A percentile compares a stretch with the other conserved stretches of the same genome.
These are phyloP conservation scores for Tragopan temminckii DNA, from an alignment of 2,797 vertebrate genomes.

Conservation along the genomic window DNA sequence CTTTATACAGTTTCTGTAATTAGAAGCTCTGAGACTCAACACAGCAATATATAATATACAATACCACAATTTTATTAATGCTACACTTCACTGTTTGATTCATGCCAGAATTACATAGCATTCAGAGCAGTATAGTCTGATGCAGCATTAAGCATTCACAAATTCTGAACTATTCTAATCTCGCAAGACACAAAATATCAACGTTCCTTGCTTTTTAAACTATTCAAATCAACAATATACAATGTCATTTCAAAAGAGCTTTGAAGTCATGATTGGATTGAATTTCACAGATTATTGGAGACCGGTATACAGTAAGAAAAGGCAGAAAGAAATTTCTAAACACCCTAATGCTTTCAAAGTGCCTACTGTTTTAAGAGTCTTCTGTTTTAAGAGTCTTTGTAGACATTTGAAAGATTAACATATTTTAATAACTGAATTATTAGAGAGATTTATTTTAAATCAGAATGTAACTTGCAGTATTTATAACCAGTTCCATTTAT, in stretches of 20 bases:
- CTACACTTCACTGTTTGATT: not conserved
- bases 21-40: not conserved
- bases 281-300: not conserved
- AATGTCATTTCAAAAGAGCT: not conserved
- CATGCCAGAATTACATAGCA: not conserved
- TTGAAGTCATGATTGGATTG: not conserved
- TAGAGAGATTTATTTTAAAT: slow-evolving; percentile 24
- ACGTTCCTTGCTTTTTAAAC: not conserved
- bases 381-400: slow-evolving; percentile 8
- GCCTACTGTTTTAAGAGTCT: not conserved
- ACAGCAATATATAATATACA: not conserved
- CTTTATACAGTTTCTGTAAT: not conserved
- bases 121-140: not conserved
- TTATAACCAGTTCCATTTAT: slow-evolving; percentile 39
- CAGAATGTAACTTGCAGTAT: slow-evolving; percentile 26
- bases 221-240: not conserved
- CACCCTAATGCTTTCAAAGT: not conserved
- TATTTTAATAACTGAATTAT: slow-evolving; percentile 45
- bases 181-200: not conserved
- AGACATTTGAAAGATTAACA: not conserved
- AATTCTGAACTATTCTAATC: not conserved
- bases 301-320: not conserved
- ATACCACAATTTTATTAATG: not conserved
- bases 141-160: not conserved
- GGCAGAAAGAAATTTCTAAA: not conserved